phyloP scores from a whole-genome alignment of 2,888 invertebrate species.

The Penaeus monodon region DNA sequence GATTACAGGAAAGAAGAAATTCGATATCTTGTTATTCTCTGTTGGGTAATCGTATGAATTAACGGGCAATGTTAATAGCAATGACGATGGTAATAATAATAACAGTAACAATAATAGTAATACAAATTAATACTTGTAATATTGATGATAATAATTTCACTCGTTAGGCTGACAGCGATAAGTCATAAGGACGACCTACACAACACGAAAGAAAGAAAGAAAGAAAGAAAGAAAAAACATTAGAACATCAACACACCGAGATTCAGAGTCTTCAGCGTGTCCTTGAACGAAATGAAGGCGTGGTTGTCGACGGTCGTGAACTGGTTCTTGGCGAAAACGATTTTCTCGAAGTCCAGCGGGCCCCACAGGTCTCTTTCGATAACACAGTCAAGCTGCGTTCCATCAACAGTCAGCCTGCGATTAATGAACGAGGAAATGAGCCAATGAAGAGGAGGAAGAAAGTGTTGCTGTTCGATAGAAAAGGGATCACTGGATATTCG shows the following conservation, averaged over 20 bases:
- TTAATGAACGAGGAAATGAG: not conserved
- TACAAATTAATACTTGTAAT: not conserved
- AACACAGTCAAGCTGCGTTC: not conserved
- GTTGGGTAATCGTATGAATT: too few relatives aligned
- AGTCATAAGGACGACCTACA: too few relatives aligned
- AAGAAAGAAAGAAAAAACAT: not conserved
- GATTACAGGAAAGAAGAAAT: slow-evolving; percentile 32
- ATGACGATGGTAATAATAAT: not conserved
- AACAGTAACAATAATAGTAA: not conserved
- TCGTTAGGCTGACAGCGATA: too few relatives aligned
- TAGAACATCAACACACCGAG: slow-evolving; percentile 15
- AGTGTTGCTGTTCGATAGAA: too few relatives aligned
- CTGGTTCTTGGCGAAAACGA: slow-evolving; percentile 23
- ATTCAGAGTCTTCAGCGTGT: slow-evolving; percentile 23
- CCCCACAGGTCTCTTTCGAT: slow-evolving; percentile 26
- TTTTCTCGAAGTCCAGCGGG: slow-evolving; percentile 12
- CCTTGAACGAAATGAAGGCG: slow-evolving; percentile 35
- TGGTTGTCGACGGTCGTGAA: slow-evolving; percentile 37
- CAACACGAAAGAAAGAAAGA: too few relatives aligned
- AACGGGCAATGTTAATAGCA: too few relatives aligned
- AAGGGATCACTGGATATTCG: too few relatives aligned
- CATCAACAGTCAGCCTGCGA: slow-evolving; percentile 9
- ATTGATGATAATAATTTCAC: too few relatives aligned
- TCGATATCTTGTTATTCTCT: slow-evolving; percentile 28
- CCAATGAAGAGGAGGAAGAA: not conserved